Percentiles rank a stretch among this genome's conserved stretches.
Conservation (phyloP, 2,113 vertebrate species). For the Sus scrofa region DNA sequence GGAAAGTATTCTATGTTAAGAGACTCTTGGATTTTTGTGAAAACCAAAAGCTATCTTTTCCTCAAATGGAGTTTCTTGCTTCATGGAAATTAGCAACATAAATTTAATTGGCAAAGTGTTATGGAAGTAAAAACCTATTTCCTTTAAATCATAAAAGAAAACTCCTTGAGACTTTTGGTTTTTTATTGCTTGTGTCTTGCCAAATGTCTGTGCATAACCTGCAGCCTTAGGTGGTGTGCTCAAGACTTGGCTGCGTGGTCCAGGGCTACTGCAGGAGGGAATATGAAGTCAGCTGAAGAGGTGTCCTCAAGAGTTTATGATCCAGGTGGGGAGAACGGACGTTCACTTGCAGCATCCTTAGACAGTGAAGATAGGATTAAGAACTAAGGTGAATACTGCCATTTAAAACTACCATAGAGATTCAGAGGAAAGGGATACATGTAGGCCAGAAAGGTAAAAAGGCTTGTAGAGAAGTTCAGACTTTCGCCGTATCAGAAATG, state of each 20-base stretch:
- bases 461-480: not conserved
- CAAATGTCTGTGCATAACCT: not conserved
- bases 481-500: not conserved
- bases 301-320: not conserved
- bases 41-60: not conserved
- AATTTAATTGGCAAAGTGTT: constrained; percentile 23
- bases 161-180: not conserved
- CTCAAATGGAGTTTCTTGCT: not conserved
- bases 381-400: not conserved
- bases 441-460: not conserved
- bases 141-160: not conserved
- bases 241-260: not conserved
- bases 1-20: not conserved
- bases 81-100: not conserved
- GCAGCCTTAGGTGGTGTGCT: not conserved
- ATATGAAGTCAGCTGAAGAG: not conserved
- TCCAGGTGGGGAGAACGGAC: not conserved
- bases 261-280: not conserved
- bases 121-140: not conserved
- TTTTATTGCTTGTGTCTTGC: not conserved
- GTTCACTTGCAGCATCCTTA: not conserved
- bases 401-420: not conserved
- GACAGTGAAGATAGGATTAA: not conserved
- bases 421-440: not conserved
- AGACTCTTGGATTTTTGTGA: not conserved